Base-by-base conservation (phyloP, 1,140 invertebrate species). In the Diorhabda sublineata region DNA sequence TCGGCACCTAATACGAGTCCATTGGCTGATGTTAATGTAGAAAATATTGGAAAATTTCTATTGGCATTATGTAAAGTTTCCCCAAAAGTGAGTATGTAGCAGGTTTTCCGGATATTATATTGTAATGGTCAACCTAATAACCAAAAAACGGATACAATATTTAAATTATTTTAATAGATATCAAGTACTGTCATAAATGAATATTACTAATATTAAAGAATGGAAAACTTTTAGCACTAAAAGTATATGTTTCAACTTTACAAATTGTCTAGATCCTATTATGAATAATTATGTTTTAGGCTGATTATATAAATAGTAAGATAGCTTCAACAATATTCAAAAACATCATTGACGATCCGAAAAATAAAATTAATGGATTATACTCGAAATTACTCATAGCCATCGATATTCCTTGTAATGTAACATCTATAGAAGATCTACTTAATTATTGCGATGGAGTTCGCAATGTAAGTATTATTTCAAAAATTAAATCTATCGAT, bases 401-500 rank as follows among this genome's bases (percentile, higher is more conserved):
- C 42, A 52, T 75, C n/a, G 61, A 68, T 59, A n/a, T 73, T 2
- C 65, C 69, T 4, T 47, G 60, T 56, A 61, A 70, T 9, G 63
- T 45, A 60, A 43, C 11, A 5, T n/a, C 57, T 52, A 58, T 68
- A n/a, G 45, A 71, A 5, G 69, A 73, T 42, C 61, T 75, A 43
- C 56, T 71, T 3, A 44, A 11, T 44, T 45, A 67, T 5, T 71
- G 67, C 57, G 71, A 75, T 42, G 61, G 67, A 67, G 56, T 69
- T 26, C 58, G 66, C 47, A 69, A 75, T 65, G 74, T 75, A 69
- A 74, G 69, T 69, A 52, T 66, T 58, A n/a, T 44, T 11, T 58
- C n/a, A 42, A 56, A 65, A 9, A 44, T 26, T 9, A 43, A 64
- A 52, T 9, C 83, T 69, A 44, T 80, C 71, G 68, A 80, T 72